phyloP scores from a whole-genome alignment of 92 coral and sea anemone species.

The Umimayanthus kanabou region DNA sequence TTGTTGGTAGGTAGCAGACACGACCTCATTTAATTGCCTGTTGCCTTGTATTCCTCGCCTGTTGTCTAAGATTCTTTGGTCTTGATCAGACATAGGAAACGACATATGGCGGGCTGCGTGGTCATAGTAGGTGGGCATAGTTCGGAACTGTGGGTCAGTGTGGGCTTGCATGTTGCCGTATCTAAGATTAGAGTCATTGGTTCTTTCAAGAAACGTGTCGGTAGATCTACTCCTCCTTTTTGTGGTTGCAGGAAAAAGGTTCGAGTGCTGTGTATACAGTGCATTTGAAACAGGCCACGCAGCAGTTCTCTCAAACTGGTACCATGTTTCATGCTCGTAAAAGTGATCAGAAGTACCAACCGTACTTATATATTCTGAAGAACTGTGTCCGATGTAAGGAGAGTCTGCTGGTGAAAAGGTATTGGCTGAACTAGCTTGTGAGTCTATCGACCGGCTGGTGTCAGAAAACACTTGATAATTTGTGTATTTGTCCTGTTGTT shows the following conservation, averaged over 20 bases:
- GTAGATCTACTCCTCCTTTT: background rate
- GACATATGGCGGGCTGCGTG: background rate
- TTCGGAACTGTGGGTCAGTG: background rate
- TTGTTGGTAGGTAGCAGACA: background rate
- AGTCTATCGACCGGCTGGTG: background rate
- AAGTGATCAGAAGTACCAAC: no score
- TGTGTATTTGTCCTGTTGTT: background rate
- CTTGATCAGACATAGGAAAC: background rate
- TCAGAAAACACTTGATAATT: background rate
- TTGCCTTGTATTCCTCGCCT: background rate
- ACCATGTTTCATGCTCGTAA: background rate
- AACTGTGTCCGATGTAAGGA: background rate
- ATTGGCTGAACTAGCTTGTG: background rate
- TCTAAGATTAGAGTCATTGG: background rate
- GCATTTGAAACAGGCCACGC: background rate
- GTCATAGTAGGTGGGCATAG: background rate
- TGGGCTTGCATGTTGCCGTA: background rate
- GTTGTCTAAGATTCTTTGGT: background rate
- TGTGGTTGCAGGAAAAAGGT: background rate
- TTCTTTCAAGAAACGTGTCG: background rate
- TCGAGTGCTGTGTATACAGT: background rate
- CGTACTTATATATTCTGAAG: background rate
- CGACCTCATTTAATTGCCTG: background rate
- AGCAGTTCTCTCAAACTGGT: background rate
- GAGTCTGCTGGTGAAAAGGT: background rate